Percentiles rank a stretch among this genome's conserved stretches.
Conservation (phyloP, 2,797 vertebrate genomes). For the Phalanger gymnotis region DNA sequence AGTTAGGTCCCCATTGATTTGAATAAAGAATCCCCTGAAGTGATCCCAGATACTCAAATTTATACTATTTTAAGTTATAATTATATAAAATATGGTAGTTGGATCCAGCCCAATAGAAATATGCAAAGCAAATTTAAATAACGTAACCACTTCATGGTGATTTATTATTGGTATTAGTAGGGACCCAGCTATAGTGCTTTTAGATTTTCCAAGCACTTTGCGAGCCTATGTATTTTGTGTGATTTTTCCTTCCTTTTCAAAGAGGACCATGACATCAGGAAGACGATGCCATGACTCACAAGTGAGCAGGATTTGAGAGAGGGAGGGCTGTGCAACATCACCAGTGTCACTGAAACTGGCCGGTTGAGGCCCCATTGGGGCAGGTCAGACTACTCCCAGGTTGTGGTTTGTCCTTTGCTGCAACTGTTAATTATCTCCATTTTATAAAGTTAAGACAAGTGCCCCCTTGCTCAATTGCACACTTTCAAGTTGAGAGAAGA, state of each 20-base stretch:
- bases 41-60: neutral
- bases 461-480: neutral
- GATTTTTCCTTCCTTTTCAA: no score
- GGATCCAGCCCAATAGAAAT: neutral
- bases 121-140: neutral
- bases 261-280: no score
- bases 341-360: no score
- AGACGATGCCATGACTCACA: no score
- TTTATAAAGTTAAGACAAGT: neutral
- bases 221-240: neutral
- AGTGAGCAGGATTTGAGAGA: no score
- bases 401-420: neutral
- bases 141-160: neutral
- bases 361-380: no score
- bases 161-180: neutral
- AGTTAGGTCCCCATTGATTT: neutral
- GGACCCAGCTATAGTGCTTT: neutral
- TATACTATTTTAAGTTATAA: neutral
- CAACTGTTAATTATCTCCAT: neutral
- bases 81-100: neutral
- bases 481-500: neutral
- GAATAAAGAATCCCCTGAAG: neutral
- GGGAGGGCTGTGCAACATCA: no score
- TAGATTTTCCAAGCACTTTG: neutral
- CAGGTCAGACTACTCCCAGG: no score